Evolutionary conservation across 2,113 vertebrate species (phyloP), one percentile per base, ranked within the genome.

Genomic region (Pollimyrus isidori): DNA sequence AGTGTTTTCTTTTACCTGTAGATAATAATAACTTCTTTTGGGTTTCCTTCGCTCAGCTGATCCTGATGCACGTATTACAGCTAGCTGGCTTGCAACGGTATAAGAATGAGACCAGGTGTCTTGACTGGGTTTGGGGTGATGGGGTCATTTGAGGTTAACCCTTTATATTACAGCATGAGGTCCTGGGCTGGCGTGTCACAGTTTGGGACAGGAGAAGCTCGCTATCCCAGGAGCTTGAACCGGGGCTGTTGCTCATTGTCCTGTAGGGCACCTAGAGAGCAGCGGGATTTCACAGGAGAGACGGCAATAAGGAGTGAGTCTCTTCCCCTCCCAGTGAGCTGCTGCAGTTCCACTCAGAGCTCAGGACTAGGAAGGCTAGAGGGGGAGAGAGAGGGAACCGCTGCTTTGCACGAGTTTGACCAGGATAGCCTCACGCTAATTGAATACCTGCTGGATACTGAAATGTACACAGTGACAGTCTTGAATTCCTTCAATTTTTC

Each of bases 301-400:
- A 96, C 92, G 95, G 95, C 50, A 94, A 95, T 95, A 95, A 96
- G 92, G 95, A 96, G 80, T 80, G 95, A 96, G 88, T 50, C 88
- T 62, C 80, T 56, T 30, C 53, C 39, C 80, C 56, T 73, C 58
- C 23, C 35, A 19, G 46, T 53, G 30, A 6, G 73, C 88, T 62
- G 19, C 88, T 48, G 50, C 88, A 84, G 80, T 85, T 19, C 42
- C 23, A 26, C 80, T 58, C 88, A 58, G 49, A 53, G 42, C 88
- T 58, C 35, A 89, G 50, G 80, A 56, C 76, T 23, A 26, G 52
- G 30, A n/a, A 48, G 30, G 50, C 73, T 56, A 56, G 17, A 89
- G 73, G 49, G 15, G 48, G 50, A 83, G 73, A 83, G 35, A 39
- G 73, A 42, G 76, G 17, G 17, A 87, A 13, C 87, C 10, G 87